Evolutionary conservation across 1,140 invertebrate species (phyloP), one percentile per base, ranked within the genome.

Genomic region (Aphaenogaster ashmeadi): DNA sequence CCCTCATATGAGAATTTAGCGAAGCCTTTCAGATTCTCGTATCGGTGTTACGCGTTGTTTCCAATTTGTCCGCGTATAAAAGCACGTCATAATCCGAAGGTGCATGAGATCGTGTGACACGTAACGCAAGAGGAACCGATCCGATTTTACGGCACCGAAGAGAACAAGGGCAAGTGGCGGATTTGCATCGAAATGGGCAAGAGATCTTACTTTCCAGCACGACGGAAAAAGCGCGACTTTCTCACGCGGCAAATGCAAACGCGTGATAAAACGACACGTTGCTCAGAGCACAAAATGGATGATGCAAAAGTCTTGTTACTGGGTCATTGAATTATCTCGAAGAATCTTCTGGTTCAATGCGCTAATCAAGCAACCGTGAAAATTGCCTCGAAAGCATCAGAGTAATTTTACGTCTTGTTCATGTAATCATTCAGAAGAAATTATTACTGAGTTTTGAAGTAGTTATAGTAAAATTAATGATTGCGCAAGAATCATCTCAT

Each of bases 121-220:
- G 92, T 92, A 94, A 94, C 90, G 92, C 88, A 91, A 94, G 92
- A 93, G 90, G 89, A 90, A 90, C 88, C 87, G 88, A 93, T 89
- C 85, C 69, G 77, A 87, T 89, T 81, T 89, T 78, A 79, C 60
- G 87, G 69, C 81, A 36, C 13, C n/a, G 7, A 47, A 62, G 44
- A 11, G 54, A 60, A 66, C 72, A 54, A 77, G 72, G 74, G 62
- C 67, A 52, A 60, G 44, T 79, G 52, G 41, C 36, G 69, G 62
- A 89, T 87, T 78, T 78, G 41, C 79, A 62, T 27, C 18, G 18
- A 18, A 41, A 41, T 27, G 11, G 27, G 41, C 21, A 83, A 58
- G 71, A 56, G 66, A 85, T 90, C 85, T 88, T 88, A 86, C 80
- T 81, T 86, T 91, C 69, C 67, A 74, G 4, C 33, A 9, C 36